Conservation (phyloP, 2,113 vertebrate species). For the Charadrius vociferus region DNA sequence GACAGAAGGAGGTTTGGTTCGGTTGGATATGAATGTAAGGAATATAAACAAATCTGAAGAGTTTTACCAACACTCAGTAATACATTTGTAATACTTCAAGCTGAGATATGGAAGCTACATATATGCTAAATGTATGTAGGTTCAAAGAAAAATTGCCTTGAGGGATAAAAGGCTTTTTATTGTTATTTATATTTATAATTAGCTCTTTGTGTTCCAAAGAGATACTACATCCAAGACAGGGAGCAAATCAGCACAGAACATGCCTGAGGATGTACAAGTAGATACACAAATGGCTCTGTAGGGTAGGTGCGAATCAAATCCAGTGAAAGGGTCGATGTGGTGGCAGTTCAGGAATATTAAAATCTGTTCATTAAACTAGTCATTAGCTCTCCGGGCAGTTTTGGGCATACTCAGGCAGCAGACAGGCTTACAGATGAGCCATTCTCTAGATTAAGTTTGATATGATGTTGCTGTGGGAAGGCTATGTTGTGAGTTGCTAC, state of each 20-base stretch:
- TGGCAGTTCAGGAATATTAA: slow-evolving; percentile 8
- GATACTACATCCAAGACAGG: background rate
- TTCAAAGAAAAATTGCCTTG: background rate
- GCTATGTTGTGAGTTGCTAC: background rate
- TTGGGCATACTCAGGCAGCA: background rate
- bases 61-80: background rate
- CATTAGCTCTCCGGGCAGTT: background rate
- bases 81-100: background rate
- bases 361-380: background rate
- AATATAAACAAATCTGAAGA: background rate
- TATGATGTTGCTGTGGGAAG: background rate
- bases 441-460: slow-evolving; percentile 16
- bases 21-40: background rate
- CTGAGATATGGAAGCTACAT: background rate
- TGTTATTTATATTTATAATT: slow-evolving; percentile 14
- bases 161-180: background rate
- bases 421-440: background rate
- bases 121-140: background rate
- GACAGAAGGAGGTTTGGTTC: background rate
- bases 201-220: background rate
- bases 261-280: background rate
- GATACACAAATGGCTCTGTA: background rate
- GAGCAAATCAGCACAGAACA: background rate
- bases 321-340: background rate
- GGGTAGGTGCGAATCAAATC: background rate